A percentile compares a stretch with the other conserved stretches of the same genome.
Evolutionary conservation across 1,140 invertebrate genomes (phyloP).

Genomic region (Drosophila oshimai): DNA sequence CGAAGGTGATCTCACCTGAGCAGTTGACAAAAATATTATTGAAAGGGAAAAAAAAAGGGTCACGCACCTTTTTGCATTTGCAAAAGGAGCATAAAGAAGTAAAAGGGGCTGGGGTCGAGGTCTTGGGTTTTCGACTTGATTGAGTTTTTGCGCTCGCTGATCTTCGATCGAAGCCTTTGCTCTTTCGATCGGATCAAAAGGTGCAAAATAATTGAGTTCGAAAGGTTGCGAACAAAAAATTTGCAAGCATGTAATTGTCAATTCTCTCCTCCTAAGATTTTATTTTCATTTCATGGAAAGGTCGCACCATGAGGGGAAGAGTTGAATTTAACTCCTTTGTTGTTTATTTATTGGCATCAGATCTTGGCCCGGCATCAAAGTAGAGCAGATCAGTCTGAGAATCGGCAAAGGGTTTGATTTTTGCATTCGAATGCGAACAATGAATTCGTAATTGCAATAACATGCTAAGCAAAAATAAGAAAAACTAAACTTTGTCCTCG

Average conservation of each 20-base stretch:
- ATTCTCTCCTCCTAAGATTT: constrained; percentile 33
- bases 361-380: constrained; percentile 17
- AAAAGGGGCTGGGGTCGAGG: constrained; percentile 40
- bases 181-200: constrained; percentile 70
- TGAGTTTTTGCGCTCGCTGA: constrained; percentile 67
- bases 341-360: constrained; percentile 77
- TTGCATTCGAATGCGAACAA: constrained; percentile 61
- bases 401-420: constrained; percentile 58
- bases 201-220: constrained; percentile 75
- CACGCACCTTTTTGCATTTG: constrained; percentile 64
- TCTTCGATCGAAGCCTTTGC: constrained; percentile 36
- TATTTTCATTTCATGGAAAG: constrained; percentile 6
- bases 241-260: constrained; percentile 82
- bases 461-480: constrained; percentile 58
- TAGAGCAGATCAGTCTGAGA: constrained; percentile 45
- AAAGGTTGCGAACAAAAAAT: constrained; percentile 68
- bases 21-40: constrained; percentile 62
- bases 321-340: constrained; percentile 76
- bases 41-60: constrained; percentile 58
- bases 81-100: constrained; percentile 3
- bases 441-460: constrained; percentile 72
- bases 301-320: constrained; percentile 17
- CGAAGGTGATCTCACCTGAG: constrained; percentile 72
- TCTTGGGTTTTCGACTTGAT: constrained; percentile 71
- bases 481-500: constrained; percentile 8